Evolutionary conservation across 1,140 invertebrate species (phyloP).

Genomic region (Pogonognathellus flavescens): DNA sequence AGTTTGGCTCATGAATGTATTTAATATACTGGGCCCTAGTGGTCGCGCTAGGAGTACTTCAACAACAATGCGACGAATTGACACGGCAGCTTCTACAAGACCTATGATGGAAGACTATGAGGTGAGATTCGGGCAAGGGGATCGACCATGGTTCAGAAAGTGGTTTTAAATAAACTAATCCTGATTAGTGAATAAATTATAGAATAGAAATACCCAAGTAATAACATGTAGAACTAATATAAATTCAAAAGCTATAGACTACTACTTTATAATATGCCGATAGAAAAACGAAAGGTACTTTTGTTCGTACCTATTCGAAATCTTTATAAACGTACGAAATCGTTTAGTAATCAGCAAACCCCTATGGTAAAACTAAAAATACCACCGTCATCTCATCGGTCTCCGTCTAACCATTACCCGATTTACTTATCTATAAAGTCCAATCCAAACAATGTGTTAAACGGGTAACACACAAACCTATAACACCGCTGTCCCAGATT

Average conservation of each 20-base stretch:
- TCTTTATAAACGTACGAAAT: no score
- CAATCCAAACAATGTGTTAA: no score
- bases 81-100: slow-evolving; percentile 91
- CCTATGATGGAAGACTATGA: slow-evolving; percentile 92
- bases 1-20: slow-evolving; percentile 84
- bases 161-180: slow-evolving; percentile 34
- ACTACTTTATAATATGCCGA: no score
- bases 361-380: no score
- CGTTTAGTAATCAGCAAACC: no score
- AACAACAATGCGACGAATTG: slow-evolving; percentile 88
- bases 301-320: no score
- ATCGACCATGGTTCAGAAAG: slow-evolving; percentile 62
- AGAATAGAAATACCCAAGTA: background rate
- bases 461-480: no score
- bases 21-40: slow-evolving; percentile 73
- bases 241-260: background rate
- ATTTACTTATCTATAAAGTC: no score
- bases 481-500: no score
- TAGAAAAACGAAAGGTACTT: no score
- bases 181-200: background rate
- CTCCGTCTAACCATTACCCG: no score
- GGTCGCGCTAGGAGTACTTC: slow-evolving; percentile 73
- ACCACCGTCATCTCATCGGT: no score
- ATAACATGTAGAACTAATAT: background rate
- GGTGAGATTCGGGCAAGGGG: slow-evolving; percentile 71